A percentile compares a stretch with the other conserved stretches of the same genome.
These are phyloP conservation scores for Orthosia gothica DNA, from an alignment of 2,888 invertebrate species.

Conservation along the genomic window DNA sequence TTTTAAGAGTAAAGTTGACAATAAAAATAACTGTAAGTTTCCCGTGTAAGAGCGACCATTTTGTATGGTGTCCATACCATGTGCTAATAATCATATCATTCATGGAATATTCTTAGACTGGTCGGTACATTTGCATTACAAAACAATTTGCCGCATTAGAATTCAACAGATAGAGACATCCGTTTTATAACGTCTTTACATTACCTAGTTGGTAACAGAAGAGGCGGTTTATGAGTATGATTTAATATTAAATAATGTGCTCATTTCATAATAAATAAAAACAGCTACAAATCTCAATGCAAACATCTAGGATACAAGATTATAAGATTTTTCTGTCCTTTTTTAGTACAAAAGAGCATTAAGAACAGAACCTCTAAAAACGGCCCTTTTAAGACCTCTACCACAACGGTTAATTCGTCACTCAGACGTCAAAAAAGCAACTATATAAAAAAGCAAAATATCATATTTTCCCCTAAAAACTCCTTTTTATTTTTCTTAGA, in stretches of 20 bases:
- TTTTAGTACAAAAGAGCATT: not conserved
- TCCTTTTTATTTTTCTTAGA: not conserved
- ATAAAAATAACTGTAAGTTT: not conserved
- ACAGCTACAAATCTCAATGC: not conserved
- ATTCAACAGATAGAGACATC: slow-evolving; percentile 51
- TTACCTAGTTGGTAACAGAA: slow-evolving; percentile 1
- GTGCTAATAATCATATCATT: slow-evolving; percentile 22
- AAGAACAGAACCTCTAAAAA: not conserved
- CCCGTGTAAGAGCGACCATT: not conserved
- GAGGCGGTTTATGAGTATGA: not conserved
- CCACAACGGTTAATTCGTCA: not conserved
- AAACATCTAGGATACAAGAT: not conserved
- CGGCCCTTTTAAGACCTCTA: not conserved
- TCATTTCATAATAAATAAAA: slow-evolving; percentile 1
- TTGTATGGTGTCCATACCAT: not conserved
- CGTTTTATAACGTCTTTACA: slow-evolving; percentile 35
- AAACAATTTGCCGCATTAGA: slow-evolving; percentile 41
- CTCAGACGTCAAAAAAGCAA: not conserved
- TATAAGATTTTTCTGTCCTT: not conserved
- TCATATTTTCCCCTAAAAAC: not conserved
- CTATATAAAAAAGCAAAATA: not conserved
- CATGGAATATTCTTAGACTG: slow-evolving; percentile 16
- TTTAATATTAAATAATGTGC: not conserved
- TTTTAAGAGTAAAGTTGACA: not conserved
- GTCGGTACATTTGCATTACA: slow-evolving; percentile 40